phyloP scores from a whole-genome alignment of 2,113 vertebrate genomes.

The Sphaerodactylus townsendi region DNA sequence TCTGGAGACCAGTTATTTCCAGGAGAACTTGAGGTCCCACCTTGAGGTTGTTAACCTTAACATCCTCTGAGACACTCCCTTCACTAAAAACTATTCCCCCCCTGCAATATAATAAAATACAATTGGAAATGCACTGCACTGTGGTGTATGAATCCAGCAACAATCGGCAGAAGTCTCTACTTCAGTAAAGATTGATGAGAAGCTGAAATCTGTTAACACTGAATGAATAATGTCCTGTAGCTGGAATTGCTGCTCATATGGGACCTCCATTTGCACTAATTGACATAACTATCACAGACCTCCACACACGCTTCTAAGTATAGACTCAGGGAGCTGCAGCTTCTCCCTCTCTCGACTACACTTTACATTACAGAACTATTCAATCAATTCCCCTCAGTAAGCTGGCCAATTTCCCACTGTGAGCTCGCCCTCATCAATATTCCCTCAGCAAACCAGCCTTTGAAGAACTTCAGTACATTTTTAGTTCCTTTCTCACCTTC shows the following conservation, averaged over 20 bases:
- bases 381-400: slow-evolving; percentile 38
- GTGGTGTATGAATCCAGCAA: neutral
- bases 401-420: slow-evolving; percentile 50
- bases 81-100: neutral
- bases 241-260: neutral
- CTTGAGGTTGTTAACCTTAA: no score
- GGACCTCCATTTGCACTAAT: neutral
- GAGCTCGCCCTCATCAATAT: slow-evolving; percentile 46
- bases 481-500: slow-evolving; percentile 54
- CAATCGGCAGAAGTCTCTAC: neutral
- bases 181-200: slow-evolving; percentile 17
- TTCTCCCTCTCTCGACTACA: slow-evolving; percentile 36
- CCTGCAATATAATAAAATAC: neutral
- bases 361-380: slow-evolving; percentile 35
- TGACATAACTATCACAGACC: slow-evolving; percentile 36
- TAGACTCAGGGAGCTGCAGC: neutral
- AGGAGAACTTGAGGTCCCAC: no score
- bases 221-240: slow-evolving; percentile 19
- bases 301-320: neutral
- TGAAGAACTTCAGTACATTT: slow-evolving; percentile 49
- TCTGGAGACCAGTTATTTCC: no score
- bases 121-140: neutral
- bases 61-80: neutral
- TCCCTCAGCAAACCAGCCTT: slow-evolving; percentile 41
- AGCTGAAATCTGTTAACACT: neutral